Percentiles rank a stretch among this genome's conserved stretches.
These are phyloP conservation scores for Phyllotreta cruciferae DNA, from an alignment of 2,888 invertebrate species.

Conservation along the genomic window DNA sequence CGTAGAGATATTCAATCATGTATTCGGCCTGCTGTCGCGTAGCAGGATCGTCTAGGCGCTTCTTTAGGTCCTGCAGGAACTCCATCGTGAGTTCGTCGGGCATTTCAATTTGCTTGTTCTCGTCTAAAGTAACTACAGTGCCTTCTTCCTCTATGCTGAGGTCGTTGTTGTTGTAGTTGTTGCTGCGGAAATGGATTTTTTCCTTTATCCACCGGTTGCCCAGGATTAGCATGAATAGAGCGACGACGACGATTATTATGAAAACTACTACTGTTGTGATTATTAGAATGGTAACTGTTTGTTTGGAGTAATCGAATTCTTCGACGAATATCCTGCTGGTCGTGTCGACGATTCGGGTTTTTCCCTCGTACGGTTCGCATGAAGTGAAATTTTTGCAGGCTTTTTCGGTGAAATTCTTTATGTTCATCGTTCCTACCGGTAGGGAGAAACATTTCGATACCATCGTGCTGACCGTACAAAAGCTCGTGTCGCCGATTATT, in stretches of 20 bases:
- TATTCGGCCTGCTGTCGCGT: conserved; percentile 77
- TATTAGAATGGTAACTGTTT: conserved; percentile 52
- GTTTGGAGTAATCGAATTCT: conserved; percentile 46
- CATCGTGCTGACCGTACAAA: conserved; percentile 67
- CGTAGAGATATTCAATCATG: conserved; percentile 79
- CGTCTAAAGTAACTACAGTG: conserved; percentile 53
- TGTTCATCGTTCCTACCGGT: conserved; percentile 68
- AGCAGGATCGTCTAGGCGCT: conserved; percentile 74
- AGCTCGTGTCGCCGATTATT: conserved; percentile 64
- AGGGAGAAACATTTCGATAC: conserved; percentile 72
- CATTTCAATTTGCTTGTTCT: conserved; percentile 63
- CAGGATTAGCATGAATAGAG: conserved; percentile 64
- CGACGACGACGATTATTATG: conserved; percentile 63
- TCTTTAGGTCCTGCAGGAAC: conserved; percentile 71
- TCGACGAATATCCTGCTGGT: conserved; percentile 52
- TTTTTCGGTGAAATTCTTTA: conserved; percentile 68
- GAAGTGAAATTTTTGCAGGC: conserved; percentile 68
- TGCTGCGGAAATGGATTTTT: conserved; percentile 64
- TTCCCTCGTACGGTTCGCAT: conserved; percentile 65
- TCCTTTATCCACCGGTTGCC: conserved; percentile 67
- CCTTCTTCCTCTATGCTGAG: conserved; percentile 63
- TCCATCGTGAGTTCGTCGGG: conserved; percentile 80
- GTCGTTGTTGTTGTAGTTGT: conserved; percentile 65
- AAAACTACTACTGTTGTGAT: conserved; percentile 62
- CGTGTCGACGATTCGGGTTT: conserved; percentile 55